These are phyloP conservation scores for Cnemophilus loriae DNA, from an alignment of 2,113 vertebrate genomes.

Conservation along the genomic window DNA sequence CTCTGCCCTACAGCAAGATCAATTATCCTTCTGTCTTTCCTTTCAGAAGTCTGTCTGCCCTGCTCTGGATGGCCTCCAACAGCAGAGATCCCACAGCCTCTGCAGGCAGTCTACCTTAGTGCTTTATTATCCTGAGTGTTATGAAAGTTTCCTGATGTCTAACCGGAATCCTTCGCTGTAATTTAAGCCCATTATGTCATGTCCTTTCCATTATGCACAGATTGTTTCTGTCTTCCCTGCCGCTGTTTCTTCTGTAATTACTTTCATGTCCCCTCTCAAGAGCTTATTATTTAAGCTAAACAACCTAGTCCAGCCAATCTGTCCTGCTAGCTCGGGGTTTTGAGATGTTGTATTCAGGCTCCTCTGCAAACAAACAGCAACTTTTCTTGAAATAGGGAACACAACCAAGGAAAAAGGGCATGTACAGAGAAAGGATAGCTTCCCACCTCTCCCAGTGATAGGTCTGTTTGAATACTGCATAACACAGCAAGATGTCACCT, in stretches of 20 bases:
- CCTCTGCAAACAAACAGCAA: not conserved
- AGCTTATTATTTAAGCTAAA: slow-evolving; percentile 12
- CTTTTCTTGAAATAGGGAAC: not conserved
- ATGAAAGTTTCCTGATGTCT: slow-evolving; percentile 64
- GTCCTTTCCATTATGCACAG: slow-evolving; percentile 54
- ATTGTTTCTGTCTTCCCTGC: slow-evolving; percentile 48
- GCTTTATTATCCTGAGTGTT: slow-evolving; percentile 53
- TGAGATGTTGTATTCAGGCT: not conserved
- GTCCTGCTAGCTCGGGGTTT: not conserved
- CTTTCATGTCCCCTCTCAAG: slow-evolving; percentile 31
- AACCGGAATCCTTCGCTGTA: slow-evolving; percentile 31
- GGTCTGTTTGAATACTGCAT: not conserved
- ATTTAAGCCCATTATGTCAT: slow-evolving; percentile 63
- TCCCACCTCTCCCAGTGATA: not conserved
- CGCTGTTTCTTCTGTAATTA: slow-evolving; percentile 35
- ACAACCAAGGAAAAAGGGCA: not conserved
- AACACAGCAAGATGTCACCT: not conserved
- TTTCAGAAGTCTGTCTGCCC: slow-evolving; percentile 35
- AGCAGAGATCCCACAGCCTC: slow-evolving; percentile 42
- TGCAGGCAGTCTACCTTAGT: slow-evolving; percentile 47
- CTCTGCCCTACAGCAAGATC: not conserved
- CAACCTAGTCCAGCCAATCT: not conserved
- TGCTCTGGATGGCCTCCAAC: slow-evolving; percentile 44
- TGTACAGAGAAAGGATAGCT: not conserved
- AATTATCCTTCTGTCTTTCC: slow-evolving; percentile 16